Base-by-base conservation (phyloP, 2,888 invertebrate genomes). In the Papilio elwesi region DNA sequence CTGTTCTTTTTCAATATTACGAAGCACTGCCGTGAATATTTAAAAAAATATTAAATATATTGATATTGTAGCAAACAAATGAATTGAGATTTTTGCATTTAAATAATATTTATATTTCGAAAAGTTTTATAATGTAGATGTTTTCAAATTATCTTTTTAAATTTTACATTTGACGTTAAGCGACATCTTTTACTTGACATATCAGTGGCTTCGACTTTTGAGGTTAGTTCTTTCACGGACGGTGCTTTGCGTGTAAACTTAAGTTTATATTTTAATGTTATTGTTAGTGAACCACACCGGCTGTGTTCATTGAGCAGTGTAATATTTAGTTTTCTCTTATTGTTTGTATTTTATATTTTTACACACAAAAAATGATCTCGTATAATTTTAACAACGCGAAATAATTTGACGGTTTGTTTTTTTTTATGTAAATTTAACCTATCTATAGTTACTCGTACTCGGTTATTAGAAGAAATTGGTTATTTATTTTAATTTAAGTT, bases 331-430 rank as follows among this genome's bases (percentile, higher is more conserved):
- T 82, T 82, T 78, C 81, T 83, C 76, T 76, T 76, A 72, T 74
- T 77, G 77, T 77, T 49, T 53, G 8, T 77, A 66, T 76, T 73
- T 68, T 77, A 78, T 78, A 78, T 78, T 84, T 83, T 81, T 84
- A 85, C 84, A 87, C 86, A 82, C 83, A 86, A 88, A 89, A 87
- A 90, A 91, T 93, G 92, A 93, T 93, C 92, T 93, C 91, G 90
- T 91, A 87, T 87, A 65, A 73, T 87, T 86, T 85, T 86, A 87
- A 82, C 83, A 81, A 79, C 78, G 81, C 76, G 74, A 77, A 78
- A 81, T 77, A 70, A 78, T 80, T 79, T 74, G 76, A 77, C 74
- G 74, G 75, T 79, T 78, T 79, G 78, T 78, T 77, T 79, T 78
- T 78, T 75, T 77, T 78, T 76, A 75, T 77, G 76, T 79, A 77